Percentiles rank a stretch among this genome's conserved stretches.
Evolutionary conservation across 2,797 vertebrate genomes (phyloP).

Genomic region (Phrynocephalus forsythii): DNA sequence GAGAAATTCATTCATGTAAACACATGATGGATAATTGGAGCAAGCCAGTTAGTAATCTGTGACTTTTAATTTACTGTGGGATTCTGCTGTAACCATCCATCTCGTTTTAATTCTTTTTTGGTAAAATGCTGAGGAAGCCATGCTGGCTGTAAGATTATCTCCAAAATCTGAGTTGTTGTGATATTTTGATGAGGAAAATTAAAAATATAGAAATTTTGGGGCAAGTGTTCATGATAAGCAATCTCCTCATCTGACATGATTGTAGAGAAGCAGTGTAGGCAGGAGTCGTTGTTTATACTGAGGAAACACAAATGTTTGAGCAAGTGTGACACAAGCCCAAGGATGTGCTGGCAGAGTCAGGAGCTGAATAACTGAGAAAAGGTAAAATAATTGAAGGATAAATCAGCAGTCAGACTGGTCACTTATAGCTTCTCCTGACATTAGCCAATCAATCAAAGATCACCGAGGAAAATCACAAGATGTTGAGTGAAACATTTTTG

Average conservation of each 20-base stretch:
- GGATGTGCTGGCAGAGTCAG: neutral
- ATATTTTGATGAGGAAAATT: too few relatives aligned
- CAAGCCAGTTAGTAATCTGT: neutral
- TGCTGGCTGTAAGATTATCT: too few relatives aligned
- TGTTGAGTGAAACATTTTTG: neutral
- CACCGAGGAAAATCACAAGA: neutral
- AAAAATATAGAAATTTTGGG: too few relatives aligned
- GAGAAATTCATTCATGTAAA: neutral
- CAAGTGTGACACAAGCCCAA: neutral
- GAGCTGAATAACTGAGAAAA: neutral
- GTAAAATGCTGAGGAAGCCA: too few relatives aligned
- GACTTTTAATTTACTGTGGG: neutral
- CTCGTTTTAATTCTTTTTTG: neutral
- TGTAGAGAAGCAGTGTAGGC: too few relatives aligned
- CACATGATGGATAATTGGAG: neutral
- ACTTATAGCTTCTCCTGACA: neutral
- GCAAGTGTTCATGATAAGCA: too few relatives aligned
- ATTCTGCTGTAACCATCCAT: neutral
- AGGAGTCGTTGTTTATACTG: too few relatives aligned
- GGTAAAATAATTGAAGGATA: neutral
- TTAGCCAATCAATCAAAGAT: slow-evolving; percentile 29
- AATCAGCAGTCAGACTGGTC: neutral
- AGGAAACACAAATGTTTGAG: too few relatives aligned
- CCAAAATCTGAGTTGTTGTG: too few relatives aligned
- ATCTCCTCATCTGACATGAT: too few relatives aligned